Base-by-base conservation (phyloP, 2,888 invertebrate species). In the Amaurobius ferox region DNA sequence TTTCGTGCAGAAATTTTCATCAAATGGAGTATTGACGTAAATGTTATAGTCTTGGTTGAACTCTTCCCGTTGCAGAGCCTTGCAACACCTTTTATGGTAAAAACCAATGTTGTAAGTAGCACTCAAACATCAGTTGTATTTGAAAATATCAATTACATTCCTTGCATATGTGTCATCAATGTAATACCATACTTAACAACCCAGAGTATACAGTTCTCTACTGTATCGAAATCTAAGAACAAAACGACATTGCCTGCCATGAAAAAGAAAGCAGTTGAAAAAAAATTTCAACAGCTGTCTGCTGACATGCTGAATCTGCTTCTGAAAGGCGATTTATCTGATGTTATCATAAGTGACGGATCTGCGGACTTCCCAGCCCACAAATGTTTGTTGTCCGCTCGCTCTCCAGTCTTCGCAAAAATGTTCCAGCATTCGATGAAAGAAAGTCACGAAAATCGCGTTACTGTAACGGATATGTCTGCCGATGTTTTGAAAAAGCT, bases 401-500 rank as follows among this genome's bases (percentile, higher is more conserved):
- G 64, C 1, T 64, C 64, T 19, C 19, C 64, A n/a, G 64, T 64
- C 29, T 64, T 64, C 19, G 28, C 64, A 0, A 29, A 30, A 64
- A 64, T 64, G 64, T 64, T 64, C 30, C 29, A 28, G n/a, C 28
- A 64, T 16, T 29, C 64, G n/a, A 64, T 64, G 64, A 64, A 64
- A 26, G 64, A 64, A 64, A 64, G n/a, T 29, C 13, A 11, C 1
- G 64, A 64, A n/a, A 64, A 64, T 29, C 13, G 30, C 1, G 29
- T 64, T 0, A 19, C 9, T 1, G 29, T 64, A 11, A n/a, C 28
- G 1, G 30, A 64, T 7, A 28, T 64, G 2, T 13, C 28, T 29
- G 2, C 6, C 9, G 64, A 64, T 13, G 28, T n/a, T 29, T 29
- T 64, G 30, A 16, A 64, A 29, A n/a, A 29, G 1, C 30, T 64